phyloP scores from a whole-genome alignment of 1,140 invertebrate species.

The Rhizoglyphus robini region DNA sequence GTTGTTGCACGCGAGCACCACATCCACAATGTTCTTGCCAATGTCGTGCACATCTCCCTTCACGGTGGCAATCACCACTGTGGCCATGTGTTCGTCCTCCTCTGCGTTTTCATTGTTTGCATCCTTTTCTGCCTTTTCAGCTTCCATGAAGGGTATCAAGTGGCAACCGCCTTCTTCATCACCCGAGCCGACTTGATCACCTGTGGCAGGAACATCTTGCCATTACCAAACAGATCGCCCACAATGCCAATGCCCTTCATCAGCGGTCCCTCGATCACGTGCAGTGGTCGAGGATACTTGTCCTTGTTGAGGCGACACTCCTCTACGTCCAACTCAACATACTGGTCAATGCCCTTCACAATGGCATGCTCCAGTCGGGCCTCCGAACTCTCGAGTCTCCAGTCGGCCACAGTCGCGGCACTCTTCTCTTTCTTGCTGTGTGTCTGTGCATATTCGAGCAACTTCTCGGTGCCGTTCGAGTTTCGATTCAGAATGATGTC shows the following conservation, averaged over 20 bases:
- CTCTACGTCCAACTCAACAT: constrained; percentile 45
- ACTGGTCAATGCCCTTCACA: constrained; percentile 44
- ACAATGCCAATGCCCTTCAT: constrained; percentile 50
- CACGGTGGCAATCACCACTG: constrained; percentile 46
- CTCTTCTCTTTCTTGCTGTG: constrained; percentile 34
- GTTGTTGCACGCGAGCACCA: constrained; percentile 51
- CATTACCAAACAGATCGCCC: constrained; percentile 48
- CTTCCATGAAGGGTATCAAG: constrained; percentile 48
- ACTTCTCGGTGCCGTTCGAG: constrained; percentile 42
- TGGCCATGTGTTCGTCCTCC: constrained; percentile 39
- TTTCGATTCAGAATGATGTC: constrained; percentile 42
- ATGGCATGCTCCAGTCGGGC: constrained; percentile 40
- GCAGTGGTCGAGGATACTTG: constrained; percentile 42
- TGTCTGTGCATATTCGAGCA: constrained; percentile 39
- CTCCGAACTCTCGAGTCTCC: constrained; percentile 36
- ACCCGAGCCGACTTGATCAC: constrained; percentile 50
- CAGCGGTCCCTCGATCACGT: constrained; percentile 50
- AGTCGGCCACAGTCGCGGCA: constrained; percentile 40
- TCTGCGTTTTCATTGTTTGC: constrained; percentile 1
- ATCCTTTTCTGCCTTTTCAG: constrained; percentile 34
- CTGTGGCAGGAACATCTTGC: constrained; percentile 52
- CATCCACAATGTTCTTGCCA: constrained; percentile 51
- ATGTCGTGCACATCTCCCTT: constrained; percentile 55
- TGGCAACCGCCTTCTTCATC: constrained; percentile 51
- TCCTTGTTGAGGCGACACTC: constrained; percentile 36